phyloP scores from a whole-genome alignment of 2,888 invertebrate species.

The Oscheius myriophilus region DNA sequence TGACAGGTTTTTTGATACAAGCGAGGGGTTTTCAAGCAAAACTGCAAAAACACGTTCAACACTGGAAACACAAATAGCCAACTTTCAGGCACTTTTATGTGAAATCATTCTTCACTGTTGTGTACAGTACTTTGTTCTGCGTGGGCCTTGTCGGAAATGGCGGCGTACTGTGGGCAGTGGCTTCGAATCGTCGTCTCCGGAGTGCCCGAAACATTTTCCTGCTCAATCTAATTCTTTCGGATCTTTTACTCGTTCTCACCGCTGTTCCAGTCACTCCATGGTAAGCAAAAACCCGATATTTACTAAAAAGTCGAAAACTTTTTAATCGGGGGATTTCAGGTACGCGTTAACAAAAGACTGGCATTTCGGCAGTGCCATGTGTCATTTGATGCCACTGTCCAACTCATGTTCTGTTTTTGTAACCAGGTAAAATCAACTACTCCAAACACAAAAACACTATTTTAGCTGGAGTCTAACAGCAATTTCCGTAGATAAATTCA shows the following conservation, averaged over 20 bases:
- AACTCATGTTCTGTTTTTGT: slow-evolving; percentile 70
- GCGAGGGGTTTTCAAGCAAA: slow-evolving; percentile 18
- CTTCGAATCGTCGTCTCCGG: slow-evolving; percentile 64
- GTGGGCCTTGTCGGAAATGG: slow-evolving; percentile 68
- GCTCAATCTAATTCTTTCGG: slow-evolving; percentile 68
- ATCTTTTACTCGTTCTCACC: slow-evolving; percentile 67
- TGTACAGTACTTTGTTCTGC: slow-evolving; percentile 64
- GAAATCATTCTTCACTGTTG: slow-evolving; percentile 59
- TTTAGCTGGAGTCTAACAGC: slow-evolving; percentile 66
- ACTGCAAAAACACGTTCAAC: neutral
- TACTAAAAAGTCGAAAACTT: no score
- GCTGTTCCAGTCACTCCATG: slow-evolving; percentile 69
- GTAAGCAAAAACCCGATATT: slow-evolving; percentile 34
- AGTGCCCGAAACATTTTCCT: slow-evolving; percentile 70
- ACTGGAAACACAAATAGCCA: slow-evolving; percentile 1
- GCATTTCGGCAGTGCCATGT: slow-evolving; percentile 69
- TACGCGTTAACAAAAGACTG: slow-evolving; percentile 67
- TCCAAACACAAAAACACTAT: neutral
- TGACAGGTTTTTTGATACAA: slow-evolving; percentile 44
- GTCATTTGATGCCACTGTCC: slow-evolving; percentile 66
- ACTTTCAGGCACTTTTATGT: slow-evolving; percentile 59
- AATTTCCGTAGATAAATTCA: slow-evolving; percentile 69
- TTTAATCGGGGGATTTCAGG: no score
- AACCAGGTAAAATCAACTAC: slow-evolving; percentile 53
- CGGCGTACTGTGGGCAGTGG: slow-evolving; percentile 66